phyloP scores from a whole-genome alignment of 2,113 vertebrate genomes.

The Salvator merianae region DNA sequence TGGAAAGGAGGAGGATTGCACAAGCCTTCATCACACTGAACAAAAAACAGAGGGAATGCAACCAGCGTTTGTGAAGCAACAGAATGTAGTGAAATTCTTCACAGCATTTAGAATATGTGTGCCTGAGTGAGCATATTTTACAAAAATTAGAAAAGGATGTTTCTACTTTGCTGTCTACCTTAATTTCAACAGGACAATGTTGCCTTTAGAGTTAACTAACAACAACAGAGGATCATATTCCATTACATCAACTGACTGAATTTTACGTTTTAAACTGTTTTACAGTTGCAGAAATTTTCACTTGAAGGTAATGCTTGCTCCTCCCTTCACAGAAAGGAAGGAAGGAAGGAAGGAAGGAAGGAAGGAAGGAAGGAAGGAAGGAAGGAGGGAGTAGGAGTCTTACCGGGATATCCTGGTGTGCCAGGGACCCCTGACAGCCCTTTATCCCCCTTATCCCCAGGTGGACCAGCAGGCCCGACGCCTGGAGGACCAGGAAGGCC shows the following conservation, averaged over 20 bases:
- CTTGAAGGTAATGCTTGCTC: neutral
- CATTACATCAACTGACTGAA: neutral
- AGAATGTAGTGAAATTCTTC: too few species aligned
- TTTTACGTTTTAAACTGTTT: neutral
- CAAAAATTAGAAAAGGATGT: too few species aligned
- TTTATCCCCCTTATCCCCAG: constrained; percentile 89
- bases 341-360: too few species aligned
- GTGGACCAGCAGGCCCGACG: constrained; percentile 74
- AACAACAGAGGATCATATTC: neutral
- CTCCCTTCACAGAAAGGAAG: neutral
- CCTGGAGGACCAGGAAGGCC: constrained; percentile 89
- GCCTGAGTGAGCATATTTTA: too few species aligned
- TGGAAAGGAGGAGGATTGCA: too few species aligned
- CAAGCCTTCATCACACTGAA: too few species aligned
- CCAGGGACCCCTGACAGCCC: constrained; percentile 85
- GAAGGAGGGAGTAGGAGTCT: constrained; percentile 25
- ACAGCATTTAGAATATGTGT: too few species aligned
- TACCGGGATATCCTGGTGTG: constrained; percentile 84
- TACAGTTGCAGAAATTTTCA: neutral
- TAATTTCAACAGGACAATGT: neutral
- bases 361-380: too few species aligned
- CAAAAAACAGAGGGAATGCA: too few species aligned
- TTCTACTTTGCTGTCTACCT: neutral
- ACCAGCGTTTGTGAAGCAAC: too few species aligned
- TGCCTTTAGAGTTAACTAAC: neutral